Percentiles rank a stretch among this genome's conserved stretches.
These are phyloP conservation scores for Urocolius indicus DNA, from an alignment of 2,113 vertebrate genomes.

Conservation along the genomic window DNA sequence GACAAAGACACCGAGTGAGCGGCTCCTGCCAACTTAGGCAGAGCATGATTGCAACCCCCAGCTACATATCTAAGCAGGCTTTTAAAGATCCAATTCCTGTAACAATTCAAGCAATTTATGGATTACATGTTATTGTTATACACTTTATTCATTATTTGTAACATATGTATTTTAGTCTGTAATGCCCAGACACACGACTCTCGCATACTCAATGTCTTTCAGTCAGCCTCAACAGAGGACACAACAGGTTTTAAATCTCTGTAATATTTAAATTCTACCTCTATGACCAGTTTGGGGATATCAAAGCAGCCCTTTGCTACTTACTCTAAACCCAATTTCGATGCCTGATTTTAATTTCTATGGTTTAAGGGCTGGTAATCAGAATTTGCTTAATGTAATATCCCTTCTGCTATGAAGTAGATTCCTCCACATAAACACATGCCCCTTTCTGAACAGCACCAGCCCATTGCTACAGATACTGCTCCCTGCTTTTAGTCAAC, in stretches of 20 bases:
- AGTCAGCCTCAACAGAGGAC: not conserved
- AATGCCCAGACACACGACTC: accelerated
- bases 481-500: not conserved
- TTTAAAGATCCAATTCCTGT: not conserved
- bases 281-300: not conserved
- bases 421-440: not conserved
- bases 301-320: not conserved
- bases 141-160: not conserved
- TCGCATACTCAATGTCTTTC: not conserved
- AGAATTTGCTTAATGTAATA: not conserved
- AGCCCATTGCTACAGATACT: accelerated
- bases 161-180: not conserved
- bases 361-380: not conserved
- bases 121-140: not conserved
- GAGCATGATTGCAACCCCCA: not conserved
- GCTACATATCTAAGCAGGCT: not conserved
- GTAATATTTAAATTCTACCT: not conserved
- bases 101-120: not conserved
- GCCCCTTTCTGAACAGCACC: not conserved
- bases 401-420: not conserved
- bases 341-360: not conserved
- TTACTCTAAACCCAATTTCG: not conserved
- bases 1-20: constrained; percentile 20
- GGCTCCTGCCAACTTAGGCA: constrained; percentile 21
- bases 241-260: not conserved